Conservation (phyloP, 2,888 invertebrate genomes). For the Apamea anceps region DNA sequence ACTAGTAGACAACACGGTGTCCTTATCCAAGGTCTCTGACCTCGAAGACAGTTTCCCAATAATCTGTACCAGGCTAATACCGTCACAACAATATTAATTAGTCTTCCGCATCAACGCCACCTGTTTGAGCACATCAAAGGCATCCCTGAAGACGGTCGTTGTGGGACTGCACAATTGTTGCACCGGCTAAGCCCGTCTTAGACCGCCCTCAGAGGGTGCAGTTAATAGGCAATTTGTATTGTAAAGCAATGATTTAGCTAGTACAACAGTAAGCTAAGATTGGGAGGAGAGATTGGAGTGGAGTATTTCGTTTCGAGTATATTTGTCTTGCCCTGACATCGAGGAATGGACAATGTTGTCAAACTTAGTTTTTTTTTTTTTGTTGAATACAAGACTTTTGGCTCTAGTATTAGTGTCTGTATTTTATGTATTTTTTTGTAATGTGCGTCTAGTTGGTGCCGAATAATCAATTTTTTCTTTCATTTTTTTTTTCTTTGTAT, state of each 20-base stretch:
- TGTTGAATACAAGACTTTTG: not conserved
- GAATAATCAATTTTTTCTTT: not conserved
- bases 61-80: not conserved
- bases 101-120: constrained; percentile 20
- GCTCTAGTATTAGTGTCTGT: too few relatives aligned
- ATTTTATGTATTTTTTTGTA: not conserved
- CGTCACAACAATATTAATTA: constrained; percentile 6
- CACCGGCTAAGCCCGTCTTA: constrained; percentile 26
- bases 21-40: not conserved
- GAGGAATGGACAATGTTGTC: not conserved
- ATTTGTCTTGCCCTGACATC: not conserved
- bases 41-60: not conserved
- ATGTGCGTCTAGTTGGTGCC: too few relatives aligned
- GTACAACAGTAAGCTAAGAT: constrained; percentile 5
- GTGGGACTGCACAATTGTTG: constrained; percentile 46
- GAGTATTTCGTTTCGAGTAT: not conserved
- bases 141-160: not conserved
- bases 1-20: not conserved
- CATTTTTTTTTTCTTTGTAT: not conserved
- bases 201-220: constrained; percentile 26
- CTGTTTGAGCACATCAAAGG: constrained; percentile 51
- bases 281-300: not conserved
- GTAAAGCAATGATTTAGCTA: constrained; percentile 65
- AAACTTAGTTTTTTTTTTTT: not conserved
- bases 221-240: constrained; percentile 77